A percentile compares a stretch with the other conserved stretches of the same genome.
Conservation (phyloP, 2,797 vertebrate genomes). For the Melanotaenia boesemani region DNA sequence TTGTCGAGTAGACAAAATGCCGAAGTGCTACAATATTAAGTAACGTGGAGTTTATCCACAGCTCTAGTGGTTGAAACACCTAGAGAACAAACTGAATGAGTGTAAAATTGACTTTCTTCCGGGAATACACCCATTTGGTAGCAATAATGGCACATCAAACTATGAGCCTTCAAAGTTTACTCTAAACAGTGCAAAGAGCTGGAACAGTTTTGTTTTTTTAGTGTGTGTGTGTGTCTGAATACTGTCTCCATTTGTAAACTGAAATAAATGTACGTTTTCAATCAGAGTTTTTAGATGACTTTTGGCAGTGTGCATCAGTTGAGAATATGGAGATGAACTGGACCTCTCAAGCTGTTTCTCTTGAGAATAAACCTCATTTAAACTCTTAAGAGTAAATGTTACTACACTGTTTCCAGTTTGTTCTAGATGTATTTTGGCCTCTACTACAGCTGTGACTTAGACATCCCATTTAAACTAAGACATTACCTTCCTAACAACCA, state of each 20-base stretch:
- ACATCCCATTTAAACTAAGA: conserved; percentile 10
- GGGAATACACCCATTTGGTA: conserved; percentile 13
- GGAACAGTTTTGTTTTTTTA: not conserved
- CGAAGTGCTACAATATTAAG: conserved; percentile 55
- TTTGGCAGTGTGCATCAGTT: conserved; percentile 42
- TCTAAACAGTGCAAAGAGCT: conserved; percentile 9
- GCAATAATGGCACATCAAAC: conserved; percentile 12
- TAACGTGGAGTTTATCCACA: conserved; percentile 5
- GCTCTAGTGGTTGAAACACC: conserved; percentile 38
- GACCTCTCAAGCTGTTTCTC: not conserved
- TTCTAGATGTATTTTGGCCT: conserved; percentile 53
- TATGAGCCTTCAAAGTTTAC: conserved; percentile 3
- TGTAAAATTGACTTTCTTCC: conserved; percentile 1
- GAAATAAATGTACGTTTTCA: conserved; percentile 17
- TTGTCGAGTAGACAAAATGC: conserved; percentile 49
- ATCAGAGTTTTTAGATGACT: conserved; percentile 3
- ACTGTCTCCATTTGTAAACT: conserved; percentile 31
- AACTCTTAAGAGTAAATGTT: not conserved
- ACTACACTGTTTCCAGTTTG: conserved; percentile 22
- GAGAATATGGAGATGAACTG: conserved; percentile 1
- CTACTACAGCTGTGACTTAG: not conserved
- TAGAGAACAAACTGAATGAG: conserved; percentile 33
- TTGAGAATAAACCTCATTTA: conserved; percentile 1
- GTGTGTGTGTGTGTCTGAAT: too few species aligned
- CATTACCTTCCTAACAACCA: not conserved